Evolutionary conservation across 1,140 invertebrate genomes (phyloP).

Genomic region (Andrena cerasifolii): DNA sequence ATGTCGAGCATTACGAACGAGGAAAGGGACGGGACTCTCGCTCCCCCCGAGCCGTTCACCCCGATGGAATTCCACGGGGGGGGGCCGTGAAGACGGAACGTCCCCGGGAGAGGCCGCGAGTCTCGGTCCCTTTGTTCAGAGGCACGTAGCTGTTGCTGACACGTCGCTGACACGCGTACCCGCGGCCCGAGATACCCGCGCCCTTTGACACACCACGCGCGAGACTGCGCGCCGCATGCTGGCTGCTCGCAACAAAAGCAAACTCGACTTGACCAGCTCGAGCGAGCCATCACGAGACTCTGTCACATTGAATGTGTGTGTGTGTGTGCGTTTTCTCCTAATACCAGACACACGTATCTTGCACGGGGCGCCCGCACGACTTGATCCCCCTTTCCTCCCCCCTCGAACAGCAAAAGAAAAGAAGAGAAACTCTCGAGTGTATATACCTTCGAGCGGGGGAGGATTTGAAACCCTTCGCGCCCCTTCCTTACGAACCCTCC

Average conservation of each 20-base stretch:
- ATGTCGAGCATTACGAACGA: slow-evolving; percentile 11
- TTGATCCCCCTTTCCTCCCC: slow-evolving; percentile 26
- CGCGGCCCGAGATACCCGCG: neutral
- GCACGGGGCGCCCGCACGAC: slow-evolving; percentile 71
- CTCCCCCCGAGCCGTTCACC: neutral
- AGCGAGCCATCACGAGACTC: slow-evolving; percentile 28
- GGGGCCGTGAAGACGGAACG: too few relatives aligned
- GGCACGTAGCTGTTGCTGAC: slow-evolving; percentile 27
- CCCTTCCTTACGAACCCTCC: slow-evolving; percentile 3
- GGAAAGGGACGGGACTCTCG: neutral
- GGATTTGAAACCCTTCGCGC: slow-evolving; percentile 1
- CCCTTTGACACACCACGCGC: neutral
- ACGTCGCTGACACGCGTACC: slow-evolving; percentile 3
- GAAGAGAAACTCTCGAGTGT: slow-evolving; percentile 28
- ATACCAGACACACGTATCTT: slow-evolving; percentile 58
- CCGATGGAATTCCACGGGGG: too few relatives aligned
- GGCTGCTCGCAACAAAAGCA: neutral
- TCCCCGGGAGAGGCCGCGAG: neutral
- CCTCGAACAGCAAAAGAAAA: slow-evolving; percentile 28
- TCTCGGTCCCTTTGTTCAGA: neutral
- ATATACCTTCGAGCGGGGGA: slow-evolving; percentile 33
- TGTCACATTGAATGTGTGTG: slow-evolving; percentile 59
- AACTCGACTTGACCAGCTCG: slow-evolving; percentile 7
- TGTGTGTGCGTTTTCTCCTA: slow-evolving; percentile 39
- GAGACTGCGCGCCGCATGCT: slow-evolving; percentile 3